Evolutionary conservation across 1,140 invertebrate genomes (phyloP).

Genomic region (Steinernema feltiae): DNA sequence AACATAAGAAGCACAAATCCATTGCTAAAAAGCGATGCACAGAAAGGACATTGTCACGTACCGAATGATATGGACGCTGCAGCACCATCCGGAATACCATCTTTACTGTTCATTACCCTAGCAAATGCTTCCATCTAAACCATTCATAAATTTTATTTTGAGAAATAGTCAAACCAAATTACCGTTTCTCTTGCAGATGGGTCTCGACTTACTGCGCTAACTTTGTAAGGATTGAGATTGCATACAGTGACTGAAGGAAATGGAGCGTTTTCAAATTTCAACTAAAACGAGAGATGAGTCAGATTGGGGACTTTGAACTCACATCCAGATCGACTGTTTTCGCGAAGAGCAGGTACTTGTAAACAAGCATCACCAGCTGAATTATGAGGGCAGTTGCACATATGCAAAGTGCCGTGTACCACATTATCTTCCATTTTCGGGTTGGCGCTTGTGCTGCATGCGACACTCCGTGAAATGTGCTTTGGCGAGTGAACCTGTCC

Average conservation of each 20-base stretch:
- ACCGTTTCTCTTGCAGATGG: constrained; percentile 51
- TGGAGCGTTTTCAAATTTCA: constrained; percentile 58
- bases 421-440: constrained; percentile 37
- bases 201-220: constrained; percentile 46
- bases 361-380: constrained; percentile 50
- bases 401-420: constrained; percentile 46
- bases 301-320: constrained; percentile 22
- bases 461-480: constrained; percentile 53
- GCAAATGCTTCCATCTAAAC: constrained; percentile 55
- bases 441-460: constrained; percentile 48
- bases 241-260: constrained; percentile 57
- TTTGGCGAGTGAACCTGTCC: constrained; percentile 44
- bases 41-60: neutral
- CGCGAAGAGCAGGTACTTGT: constrained; percentile 45
- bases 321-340: constrained; percentile 57
- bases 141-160: neutral
- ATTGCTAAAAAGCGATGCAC: neutral
- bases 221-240: constrained; percentile 57
- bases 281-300: constrained; percentile 34
- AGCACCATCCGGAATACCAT: neutral
- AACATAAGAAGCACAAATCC: neutral
- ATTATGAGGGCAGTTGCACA: constrained; percentile 45
- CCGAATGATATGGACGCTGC: constrained; percentile 25
- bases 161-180: neutral
- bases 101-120: constrained; percentile 30